These are phyloP conservation scores for Menidia menidia DNA, from an alignment of 2,797 vertebrate genomes.

Conservation along the genomic window DNA sequence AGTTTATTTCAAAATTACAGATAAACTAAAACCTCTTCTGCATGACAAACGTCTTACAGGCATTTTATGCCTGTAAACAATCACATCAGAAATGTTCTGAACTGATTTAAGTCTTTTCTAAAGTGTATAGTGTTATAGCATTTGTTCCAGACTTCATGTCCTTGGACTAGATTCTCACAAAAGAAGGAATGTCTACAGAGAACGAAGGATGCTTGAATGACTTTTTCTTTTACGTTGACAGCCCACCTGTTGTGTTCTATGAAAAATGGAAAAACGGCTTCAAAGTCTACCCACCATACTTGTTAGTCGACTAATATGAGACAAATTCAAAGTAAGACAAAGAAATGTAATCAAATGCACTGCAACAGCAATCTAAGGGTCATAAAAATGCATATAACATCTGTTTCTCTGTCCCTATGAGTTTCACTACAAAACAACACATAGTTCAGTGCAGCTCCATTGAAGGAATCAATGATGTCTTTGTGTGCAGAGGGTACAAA, in stretches of 20 bases:
- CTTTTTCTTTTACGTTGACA: slow-evolving; percentile 33
- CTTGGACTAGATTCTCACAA: slow-evolving; percentile 46
- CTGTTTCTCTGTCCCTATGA: slow-evolving; percentile 28
- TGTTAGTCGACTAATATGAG: slow-evolving; percentile 8
- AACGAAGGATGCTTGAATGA: slow-evolving; percentile 41
- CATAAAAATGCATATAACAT: slow-evolving; percentile 31
- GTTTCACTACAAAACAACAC: background rate
- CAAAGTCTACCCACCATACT: slow-evolving; percentile 3
- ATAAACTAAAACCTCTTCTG: slow-evolving; percentile 27
- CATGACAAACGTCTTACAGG: slow-evolving; percentile 17
- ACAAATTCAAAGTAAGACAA: slow-evolving; percentile 2
- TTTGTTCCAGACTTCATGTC: slow-evolving; percentile 28
- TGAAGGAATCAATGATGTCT: no score
- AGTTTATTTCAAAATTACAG: slow-evolving; percentile 28
- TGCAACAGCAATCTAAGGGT: background rate
- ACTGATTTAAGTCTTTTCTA: slow-evolving; percentile 8
- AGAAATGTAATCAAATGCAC: background rate
- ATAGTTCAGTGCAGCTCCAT: no score
- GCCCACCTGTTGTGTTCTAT: slow-evolving; percentile 5
- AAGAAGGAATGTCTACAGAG: slow-evolving; percentile 21
- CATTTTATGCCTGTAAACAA: slow-evolving; percentile 16
- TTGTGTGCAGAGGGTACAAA: no score
- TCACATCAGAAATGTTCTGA: slow-evolving; percentile 25
- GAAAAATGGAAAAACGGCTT: slow-evolving; percentile 24
- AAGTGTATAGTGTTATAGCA: slow-evolving; percentile 34